Evolutionary conservation across 1,140 invertebrate species (phyloP).

Genomic region (Tetragnatha versicolor): DNA sequence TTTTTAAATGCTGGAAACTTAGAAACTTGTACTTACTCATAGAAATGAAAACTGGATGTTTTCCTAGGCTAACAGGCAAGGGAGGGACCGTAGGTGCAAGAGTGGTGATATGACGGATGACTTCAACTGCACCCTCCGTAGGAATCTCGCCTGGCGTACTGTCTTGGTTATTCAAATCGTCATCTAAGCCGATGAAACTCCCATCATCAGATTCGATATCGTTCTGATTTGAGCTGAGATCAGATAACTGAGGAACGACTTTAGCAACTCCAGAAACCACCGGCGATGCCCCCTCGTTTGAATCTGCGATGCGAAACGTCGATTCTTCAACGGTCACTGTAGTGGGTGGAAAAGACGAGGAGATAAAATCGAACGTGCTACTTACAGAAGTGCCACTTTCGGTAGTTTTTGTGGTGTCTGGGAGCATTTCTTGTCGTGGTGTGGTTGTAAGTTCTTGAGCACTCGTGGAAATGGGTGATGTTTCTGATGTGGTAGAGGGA

Average conservation of each 20-base stretch:
- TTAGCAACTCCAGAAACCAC: neutral
- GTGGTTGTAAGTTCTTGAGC: too few relatives aligned
- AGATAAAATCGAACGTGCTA: neutral
- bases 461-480: too few relatives aligned
- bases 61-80: conserved; percentile 20
- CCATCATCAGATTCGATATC: neutral
- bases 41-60: conserved; percentile 28
- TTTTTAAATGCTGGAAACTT: too few relatives aligned
- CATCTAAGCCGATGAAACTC: neutral
- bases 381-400: neutral
- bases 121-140: neutral
- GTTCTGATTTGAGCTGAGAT: conserved; percentile 17
- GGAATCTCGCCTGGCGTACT: neutral
- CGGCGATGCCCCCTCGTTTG: neutral
- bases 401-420: too few relatives aligned
- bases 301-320: neutral
- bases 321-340: neutral
- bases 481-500: too few relatives aligned
- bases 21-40: conserved; percentile 29
- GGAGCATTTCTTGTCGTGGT: too few relatives aligned
- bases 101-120: conserved; percentile 39
- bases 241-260: conserved; percentile 30
- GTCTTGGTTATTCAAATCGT: neutral
- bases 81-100: conserved; percentile 8
- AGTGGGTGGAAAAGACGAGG: neutral